Evolutionary conservation across 2,113 vertebrate genomes (phyloP).

Genomic region (Misgurnus mizolepis): DNA sequence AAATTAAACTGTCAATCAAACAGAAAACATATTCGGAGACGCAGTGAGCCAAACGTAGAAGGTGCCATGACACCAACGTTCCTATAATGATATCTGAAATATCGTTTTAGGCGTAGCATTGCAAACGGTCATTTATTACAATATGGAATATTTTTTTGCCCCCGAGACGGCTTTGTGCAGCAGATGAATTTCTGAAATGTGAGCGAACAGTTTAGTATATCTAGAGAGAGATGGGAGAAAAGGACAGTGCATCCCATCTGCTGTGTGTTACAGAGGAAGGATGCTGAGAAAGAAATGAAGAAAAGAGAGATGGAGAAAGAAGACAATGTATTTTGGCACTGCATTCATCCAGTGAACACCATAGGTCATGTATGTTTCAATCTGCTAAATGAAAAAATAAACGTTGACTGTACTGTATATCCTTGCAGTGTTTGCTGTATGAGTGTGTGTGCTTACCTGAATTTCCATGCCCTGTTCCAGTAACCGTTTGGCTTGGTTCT

Average conservation of each 20-base stretch:
- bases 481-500: slow-evolving; percentile 95
- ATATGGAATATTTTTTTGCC: background rate
- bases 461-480: slow-evolving; percentile 96
- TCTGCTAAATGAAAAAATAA: background rate
- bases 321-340: background rate
- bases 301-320: background rate
- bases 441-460: slow-evolving; percentile 78
- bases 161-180: background rate
- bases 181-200: slow-evolving; percentile 20
- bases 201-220: slow-evolving; percentile 24
- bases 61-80: background rate
- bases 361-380: background rate
- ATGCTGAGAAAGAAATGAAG: slow-evolving; percentile 1
- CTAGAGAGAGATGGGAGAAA: slow-evolving; percentile 16
- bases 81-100: background rate
- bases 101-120: background rate
- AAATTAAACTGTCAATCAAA: slow-evolving; percentile 7
- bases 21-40: background rate
- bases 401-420: too few relatives aligned
- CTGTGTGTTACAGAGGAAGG: slow-evolving; percentile 14
- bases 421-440: too few relatives aligned
- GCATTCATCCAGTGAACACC: background rate
- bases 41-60: background rate
- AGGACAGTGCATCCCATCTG: slow-evolving; percentile 31
- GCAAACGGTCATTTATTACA: background rate